Evolutionary conservation across 2,888 invertebrate genomes (phyloP), one percentile per base, ranked within the genome.

Genomic region (Mechanitis mazaeus): DNA sequence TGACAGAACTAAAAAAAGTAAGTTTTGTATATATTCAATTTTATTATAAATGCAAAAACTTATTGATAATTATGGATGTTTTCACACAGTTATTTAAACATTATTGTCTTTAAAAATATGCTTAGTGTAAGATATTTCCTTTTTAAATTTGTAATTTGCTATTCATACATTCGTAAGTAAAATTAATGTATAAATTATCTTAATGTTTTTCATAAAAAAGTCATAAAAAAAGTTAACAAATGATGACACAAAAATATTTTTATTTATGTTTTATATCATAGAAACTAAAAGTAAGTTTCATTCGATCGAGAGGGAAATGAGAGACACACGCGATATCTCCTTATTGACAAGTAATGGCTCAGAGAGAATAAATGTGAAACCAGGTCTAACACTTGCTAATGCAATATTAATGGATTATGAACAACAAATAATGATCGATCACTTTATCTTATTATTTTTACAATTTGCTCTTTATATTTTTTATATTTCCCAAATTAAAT

Each of bases 231-330:
- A 35, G 20, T 20, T 20, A 35, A 35, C 3, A 35, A 35, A 35
- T 5, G 35, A n/a, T 54, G 6, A 5, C 9, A 7, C 33, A 33
- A 33, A 55, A n/a, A 35, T 54, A 35, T 35, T 42, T 42, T 42
- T 5, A 9, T 42, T 3, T 28, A 28, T 55, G 3, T 47, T 35
- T 55, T 55, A 38, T 4, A 56, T 64, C 59, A 69, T 67, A 72
- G 73, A 74, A 75, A 75, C 72, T 72, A 76, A 76, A 73, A 73
- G 67, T 69, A 64, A 72, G 68, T 69, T 68, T 66, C 63, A 61
- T 67, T 65, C 64, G 68, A 65, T 65, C 60, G 72, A 73, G 69
- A 75, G 72, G 70, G 71, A 74, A 75, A 74, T 72, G 68, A 68
- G 61, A 63, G 67, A 33, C 60, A 68, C 73, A 72, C 71, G 71